Base-by-base conservation (phyloP, 2,797 vertebrate species). In the Tinamus major region DNA sequence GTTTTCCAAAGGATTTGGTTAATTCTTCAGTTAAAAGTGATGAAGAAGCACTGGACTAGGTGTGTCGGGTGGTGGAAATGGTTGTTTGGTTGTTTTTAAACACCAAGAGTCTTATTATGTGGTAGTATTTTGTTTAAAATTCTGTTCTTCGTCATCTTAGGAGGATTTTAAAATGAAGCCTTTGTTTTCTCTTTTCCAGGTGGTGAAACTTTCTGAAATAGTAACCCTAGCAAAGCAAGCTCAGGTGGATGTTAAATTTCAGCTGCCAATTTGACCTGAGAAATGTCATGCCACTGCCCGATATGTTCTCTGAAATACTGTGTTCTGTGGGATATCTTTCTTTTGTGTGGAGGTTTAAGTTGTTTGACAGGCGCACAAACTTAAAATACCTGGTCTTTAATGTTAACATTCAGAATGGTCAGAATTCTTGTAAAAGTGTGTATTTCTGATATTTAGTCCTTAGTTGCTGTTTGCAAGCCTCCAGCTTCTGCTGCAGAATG, bases 191-290 rank as follows among this genome's bases (percentile, higher is more conserved):
- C 56, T 84, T 63, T 97, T 96, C 77, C 94, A 99, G 99, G 99
- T 99, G 95, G 99, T 99, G 74, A 99, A 99, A 95, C 99, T 99
- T 85, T 99, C 99, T 94, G 99, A 99, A 98, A 99, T 99, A 49
- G 99, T 99, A 78, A 99, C 89, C 2, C 96, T 99, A 97, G 99
- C 99, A 49, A 99, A 99, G 93, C 98, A 99, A 97, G 99, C 99
- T 94, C 99, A 99, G 39, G 99, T 99, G 96, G 99, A 99, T 96
- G 99, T 99, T 96, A 99, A 99, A 97, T 99, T 99, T 98, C 99
- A 99, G 97, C 98, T 99, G 97, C 99, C 99, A 81, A 99, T 99
- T 97, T 99, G 98, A 98, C 87, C 75, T 58, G 81, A 93, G 75
- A 68, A 79, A 42, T 49, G 75, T 82, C 77, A 65, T 77, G 71